Evolutionary conservation across 2,888 invertebrate genomes (phyloP), one percentile per base, ranked within the genome.

Genomic region (Drosophila formosana): DNA sequence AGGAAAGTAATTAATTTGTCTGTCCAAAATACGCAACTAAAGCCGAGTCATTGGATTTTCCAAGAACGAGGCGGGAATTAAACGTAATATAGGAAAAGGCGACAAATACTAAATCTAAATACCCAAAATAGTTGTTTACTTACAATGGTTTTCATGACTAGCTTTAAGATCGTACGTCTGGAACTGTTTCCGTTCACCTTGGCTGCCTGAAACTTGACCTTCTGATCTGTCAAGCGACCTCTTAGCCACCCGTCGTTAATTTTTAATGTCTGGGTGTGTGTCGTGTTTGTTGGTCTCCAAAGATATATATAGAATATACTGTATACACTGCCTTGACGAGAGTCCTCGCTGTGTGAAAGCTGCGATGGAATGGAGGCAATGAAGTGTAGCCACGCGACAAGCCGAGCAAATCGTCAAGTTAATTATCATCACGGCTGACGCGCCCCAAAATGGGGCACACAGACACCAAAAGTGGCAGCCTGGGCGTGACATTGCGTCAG

Each of bases 321-420:
- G 28, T 28, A 64, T 56, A 45, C 30, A 66, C 55, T 61, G 66
- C 41, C 25, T 30, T 51, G 39, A n/a, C 9, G 46, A 41, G 50
- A 43, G 62, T 63, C 67, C 50, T 57, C 34, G 50, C 39, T 5
- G 39, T 25, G 11, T 25, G 18, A 56, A 51, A 51, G 18, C 18
- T 18, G 18, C 18, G 18, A 18, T 18, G 18, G 18, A 18, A 18
- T 18, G 18, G 60, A 70, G 49, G 47, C 83, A 83, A 83, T 83
- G 80, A 60, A 80, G 83, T 58, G 88, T 72, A 64, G 69, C 83
- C 88, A 83, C 78, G 88, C 83, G 83, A 85, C 76, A 67, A 75
- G 70, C 57, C 56, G 61, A 82, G 41, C 75, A 75, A 80, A 63
- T 72, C 66, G 67, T 55, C 72, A 77, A 85, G 66, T 73, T 80